These are phyloP conservation scores for Hartigia nigra DNA, from an alignment of 2,888 invertebrate species.

Conservation along the genomic window DNA sequence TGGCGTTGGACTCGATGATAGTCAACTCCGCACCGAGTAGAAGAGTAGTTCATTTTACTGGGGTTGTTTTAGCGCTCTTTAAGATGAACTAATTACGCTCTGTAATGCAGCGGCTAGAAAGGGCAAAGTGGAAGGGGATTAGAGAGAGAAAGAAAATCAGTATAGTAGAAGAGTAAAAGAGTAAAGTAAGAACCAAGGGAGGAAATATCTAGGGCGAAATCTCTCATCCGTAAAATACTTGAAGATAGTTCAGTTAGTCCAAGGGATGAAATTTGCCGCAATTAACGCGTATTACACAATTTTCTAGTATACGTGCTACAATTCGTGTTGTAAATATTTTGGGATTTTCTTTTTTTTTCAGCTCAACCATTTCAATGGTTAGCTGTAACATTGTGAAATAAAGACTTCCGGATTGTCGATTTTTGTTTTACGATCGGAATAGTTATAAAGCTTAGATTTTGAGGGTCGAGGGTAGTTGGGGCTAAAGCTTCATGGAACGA, in stretches of 20 bases:
- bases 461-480: background rate
- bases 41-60: slow-evolving; percentile 9
- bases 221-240: background rate
- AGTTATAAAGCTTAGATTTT: background rate
- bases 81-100: slow-evolving; percentile 20
- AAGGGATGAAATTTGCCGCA: background rate
- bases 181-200: slow-evolving; percentile 12
- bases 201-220: slow-evolving; percentile 26
- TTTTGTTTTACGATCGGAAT: background rate
- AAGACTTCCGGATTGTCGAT: background rate
- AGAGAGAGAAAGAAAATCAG: slow-evolving; percentile 6
- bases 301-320: background rate
- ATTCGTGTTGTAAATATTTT: background rate
- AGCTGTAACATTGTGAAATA: background rate
- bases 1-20: background rate
- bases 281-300: background rate
- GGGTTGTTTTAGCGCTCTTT: slow-evolving; percentile 10
- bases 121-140: background rate
- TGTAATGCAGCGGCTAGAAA: slow-evolving; percentile 8
- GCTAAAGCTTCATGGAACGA: background rate
- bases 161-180: slow-evolving; percentile 10
- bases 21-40: background rate
- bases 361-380: background rate
- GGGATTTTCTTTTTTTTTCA: background rate
- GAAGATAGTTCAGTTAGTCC: background rate